Conservation (phyloP, 2,888 invertebrate genomes). For the Acanthosepion lycidas region DNA sequence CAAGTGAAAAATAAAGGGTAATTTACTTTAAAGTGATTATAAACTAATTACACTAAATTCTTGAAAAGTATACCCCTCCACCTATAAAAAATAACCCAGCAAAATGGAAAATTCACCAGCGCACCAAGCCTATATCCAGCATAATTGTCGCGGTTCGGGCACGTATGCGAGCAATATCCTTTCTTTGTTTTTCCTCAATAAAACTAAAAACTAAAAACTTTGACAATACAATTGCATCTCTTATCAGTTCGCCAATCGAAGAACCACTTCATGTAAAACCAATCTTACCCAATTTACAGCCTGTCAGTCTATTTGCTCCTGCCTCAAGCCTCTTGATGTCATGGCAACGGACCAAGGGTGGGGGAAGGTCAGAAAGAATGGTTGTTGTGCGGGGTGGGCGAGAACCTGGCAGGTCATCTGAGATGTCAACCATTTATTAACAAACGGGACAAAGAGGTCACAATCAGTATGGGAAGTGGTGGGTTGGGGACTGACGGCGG, state of each 20-base stretch:
- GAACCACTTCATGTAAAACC: not conserved
- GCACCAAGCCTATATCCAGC: no score
- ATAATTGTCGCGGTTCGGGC: no score
- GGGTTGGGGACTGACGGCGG: not conserved
- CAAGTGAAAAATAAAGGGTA: no score
- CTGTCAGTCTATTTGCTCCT: conserved; percentile 16
- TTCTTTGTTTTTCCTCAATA: no score
- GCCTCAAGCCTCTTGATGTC: not conserved
- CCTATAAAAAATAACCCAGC: no score
- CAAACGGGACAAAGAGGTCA: not conserved
- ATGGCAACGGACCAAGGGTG: not conserved
- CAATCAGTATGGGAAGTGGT: not conserved
- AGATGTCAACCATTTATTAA: conserved; percentile 22
- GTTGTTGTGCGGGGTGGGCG: accelerated
- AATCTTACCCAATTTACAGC: not conserved
- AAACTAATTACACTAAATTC: no score
- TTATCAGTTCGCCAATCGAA: no score
- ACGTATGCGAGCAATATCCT: no score
- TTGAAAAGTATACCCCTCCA: no score
- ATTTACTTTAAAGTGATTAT: no score
- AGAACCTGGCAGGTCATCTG: not conserved
- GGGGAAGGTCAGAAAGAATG: not conserved
- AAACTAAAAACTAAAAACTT: no score
- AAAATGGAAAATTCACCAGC: no score
- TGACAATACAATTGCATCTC: not conserved